Evolutionary conservation across 2,113 vertebrate species (phyloP).

Genomic region (Hippocampus guttulatus): DNA sequence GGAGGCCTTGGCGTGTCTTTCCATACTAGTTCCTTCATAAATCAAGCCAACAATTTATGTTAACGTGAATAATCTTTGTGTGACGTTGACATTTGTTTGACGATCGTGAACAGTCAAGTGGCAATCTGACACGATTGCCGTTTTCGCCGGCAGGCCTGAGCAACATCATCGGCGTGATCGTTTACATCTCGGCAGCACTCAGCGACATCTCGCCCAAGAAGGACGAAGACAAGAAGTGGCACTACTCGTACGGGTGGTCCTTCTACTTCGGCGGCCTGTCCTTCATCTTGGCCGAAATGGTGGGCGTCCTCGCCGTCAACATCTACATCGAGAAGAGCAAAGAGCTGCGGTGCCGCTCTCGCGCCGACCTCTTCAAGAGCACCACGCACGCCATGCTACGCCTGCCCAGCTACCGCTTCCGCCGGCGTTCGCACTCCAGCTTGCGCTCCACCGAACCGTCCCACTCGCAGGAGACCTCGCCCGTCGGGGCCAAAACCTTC

Average conservation of each 20-base stretch:
- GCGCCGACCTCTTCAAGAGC: slow-evolving; percentile 80
- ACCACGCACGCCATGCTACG: slow-evolving; percentile 83
- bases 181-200: slow-evolving; percentile 89
- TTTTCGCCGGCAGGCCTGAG: slow-evolving; percentile 75
- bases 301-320: slow-evolving; percentile 89
- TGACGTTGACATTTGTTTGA: no score
- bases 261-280: slow-evolving; percentile 92
- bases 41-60: no score
- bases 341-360: slow-evolving; percentile 85
- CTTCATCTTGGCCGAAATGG: slow-evolving; percentile 92
- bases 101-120: no score
- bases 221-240: slow-evolving; percentile 89
- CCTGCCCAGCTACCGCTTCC: slow-evolving; percentile 86
- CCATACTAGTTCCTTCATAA: no score
- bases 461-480: slow-evolving; percentile 70
- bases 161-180: slow-evolving; percentile 95
- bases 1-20: no score
- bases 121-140: no score
- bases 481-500: slow-evolving; percentile 72
- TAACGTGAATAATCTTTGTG: no score
- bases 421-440: slow-evolving; percentile 82
- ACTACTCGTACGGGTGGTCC: slow-evolving; percentile 93
- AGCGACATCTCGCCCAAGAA: slow-evolving; percentile 89
- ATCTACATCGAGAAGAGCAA: slow-evolving; percentile 93
- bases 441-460: slow-evolving; percentile 85